Percentiles rank a stretch among this genome's conserved stretches.
Conservation (phyloP, 2,113 vertebrate species). For the Xiphophorus maculatus region DNA sequence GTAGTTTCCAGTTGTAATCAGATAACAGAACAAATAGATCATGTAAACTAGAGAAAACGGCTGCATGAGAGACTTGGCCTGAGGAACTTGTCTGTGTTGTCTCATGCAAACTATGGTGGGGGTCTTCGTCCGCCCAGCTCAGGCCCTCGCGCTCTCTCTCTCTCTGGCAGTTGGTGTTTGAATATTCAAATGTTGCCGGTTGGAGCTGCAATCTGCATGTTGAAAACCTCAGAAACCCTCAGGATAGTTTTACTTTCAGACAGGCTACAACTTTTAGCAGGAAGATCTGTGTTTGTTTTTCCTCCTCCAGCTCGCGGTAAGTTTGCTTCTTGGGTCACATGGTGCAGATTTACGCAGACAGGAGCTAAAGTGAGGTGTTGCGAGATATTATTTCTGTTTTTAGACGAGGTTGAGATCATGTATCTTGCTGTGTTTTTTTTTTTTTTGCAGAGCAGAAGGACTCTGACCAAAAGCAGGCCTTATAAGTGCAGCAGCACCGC, state of each 20-base stretch:
- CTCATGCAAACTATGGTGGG: not conserved
- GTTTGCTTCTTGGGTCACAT: slow-evolving; percentile 36
- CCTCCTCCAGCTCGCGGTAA: slow-evolving; percentile 36
- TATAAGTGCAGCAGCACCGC: slow-evolving; percentile 43
- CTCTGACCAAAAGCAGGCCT: slow-evolving; percentile 47
- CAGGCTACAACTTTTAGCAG: not conserved
- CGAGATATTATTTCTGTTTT: not conserved
- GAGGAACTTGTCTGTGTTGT: slow-evolving; percentile 21
- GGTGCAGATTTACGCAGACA: slow-evolving; percentile 2
- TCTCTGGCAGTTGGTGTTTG: slow-evolving; percentile 67
- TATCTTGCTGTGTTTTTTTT: slow-evolving; percentile 17
- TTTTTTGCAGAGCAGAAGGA: slow-evolving; percentile 40
- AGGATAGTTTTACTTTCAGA: slow-evolving; percentile 17
- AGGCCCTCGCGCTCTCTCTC: slow-evolving; percentile 30
- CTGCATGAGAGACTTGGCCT: slow-evolving; percentile 16
- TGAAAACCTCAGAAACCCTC: slow-evolving; percentile 23
- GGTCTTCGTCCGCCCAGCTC: slow-evolving; percentile 13
- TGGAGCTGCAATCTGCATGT: slow-evolving; percentile 9
- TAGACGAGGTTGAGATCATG: not conserved
- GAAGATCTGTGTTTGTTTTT: not conserved
- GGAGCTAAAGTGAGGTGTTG: not conserved
- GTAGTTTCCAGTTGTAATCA: not conserved
- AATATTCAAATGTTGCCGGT: slow-evolving; percentile 73
- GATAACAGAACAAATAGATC: not conserved
- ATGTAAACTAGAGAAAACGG: slow-evolving; percentile 1